A percentile compares a stretch with the other conserved stretches of the same genome.
phyloP scores from a whole-genome alignment of 2,888 invertebrate species.

The Diarsia dahlii region DNA sequence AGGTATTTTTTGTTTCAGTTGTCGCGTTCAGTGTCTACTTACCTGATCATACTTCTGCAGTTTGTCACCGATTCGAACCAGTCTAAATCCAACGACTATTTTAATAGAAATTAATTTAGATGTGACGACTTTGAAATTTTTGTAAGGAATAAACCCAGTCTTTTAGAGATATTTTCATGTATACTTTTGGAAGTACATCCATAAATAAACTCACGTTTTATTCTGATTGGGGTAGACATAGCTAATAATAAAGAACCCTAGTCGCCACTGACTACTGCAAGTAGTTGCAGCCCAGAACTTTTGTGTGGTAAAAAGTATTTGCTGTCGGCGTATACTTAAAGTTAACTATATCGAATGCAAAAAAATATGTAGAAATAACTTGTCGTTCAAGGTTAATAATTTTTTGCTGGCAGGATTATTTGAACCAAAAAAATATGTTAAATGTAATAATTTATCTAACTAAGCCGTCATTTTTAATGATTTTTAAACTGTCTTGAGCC shows the following conservation, averaged over 20 bases:
- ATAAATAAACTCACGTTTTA: too few species aligned
- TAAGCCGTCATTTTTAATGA: too few species aligned
- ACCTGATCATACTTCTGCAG: conserved; percentile 78
- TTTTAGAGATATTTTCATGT: background rate
- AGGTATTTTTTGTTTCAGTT: conserved; percentile 69
- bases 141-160: conserved; percentile 4
- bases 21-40: conserved; percentile 75
- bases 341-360: too few species aligned
- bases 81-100: background rate
- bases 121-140: background rate
- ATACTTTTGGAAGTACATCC: background rate
- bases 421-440: too few species aligned
- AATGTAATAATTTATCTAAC: too few species aligned
- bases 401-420: too few species aligned
- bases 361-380: too few species aligned
- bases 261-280: background rate
- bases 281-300: too few species aligned
- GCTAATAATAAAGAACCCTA: background rate
- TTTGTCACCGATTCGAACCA: conserved; percentile 69
- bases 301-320: too few species aligned
- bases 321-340: too few species aligned
- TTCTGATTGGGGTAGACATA: background rate
- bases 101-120: background rate
- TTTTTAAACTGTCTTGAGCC: too few species aligned
- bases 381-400: too few species aligned